Evolutionary conservation across 2,888 invertebrate genomes (phyloP).

Genomic region (Phoenoteleia sp.): DNA sequence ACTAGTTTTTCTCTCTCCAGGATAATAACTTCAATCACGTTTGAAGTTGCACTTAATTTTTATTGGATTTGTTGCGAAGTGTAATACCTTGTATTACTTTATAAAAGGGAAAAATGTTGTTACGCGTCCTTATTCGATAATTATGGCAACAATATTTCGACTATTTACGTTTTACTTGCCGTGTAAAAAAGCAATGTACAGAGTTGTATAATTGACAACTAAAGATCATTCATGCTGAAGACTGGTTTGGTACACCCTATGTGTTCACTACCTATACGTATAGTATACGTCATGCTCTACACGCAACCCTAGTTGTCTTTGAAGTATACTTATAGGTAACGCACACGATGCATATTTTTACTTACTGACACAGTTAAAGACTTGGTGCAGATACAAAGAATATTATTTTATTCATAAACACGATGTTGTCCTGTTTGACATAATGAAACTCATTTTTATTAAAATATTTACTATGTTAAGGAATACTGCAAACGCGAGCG

Average conservation of each 20-base stretch:
- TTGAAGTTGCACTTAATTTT: too few species aligned
- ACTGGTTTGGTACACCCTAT: constrained; percentile 52
- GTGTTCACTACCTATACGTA: constrained; percentile 38
- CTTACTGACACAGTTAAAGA: constrained; percentile 68
- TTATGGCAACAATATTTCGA: not conserved
- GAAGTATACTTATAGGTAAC: constrained; percentile 64
- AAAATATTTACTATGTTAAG: too few species aligned
- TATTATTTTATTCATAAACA: not conserved
- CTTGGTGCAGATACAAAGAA: not conserved
- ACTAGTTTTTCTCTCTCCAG: too few species aligned
- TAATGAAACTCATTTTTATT: too few species aligned
- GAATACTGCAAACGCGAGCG: not conserved
- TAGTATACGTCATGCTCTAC: constrained; percentile 41
- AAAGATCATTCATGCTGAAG: constrained; percentile 52
- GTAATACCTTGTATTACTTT: too few species aligned
- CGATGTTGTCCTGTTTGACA: not conserved
- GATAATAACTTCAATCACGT: too few species aligned
- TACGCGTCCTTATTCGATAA: not conserved
- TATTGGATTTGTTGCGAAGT: too few species aligned
- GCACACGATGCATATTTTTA: constrained; percentile 63
- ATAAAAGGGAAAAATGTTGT: not conserved
- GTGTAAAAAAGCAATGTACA: not conserved
- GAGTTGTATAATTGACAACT: constrained; percentile 14
- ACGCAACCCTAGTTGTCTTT: constrained; percentile 67
- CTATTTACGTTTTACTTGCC: not conserved